Conservation (phyloP, 53 echinoderm and acorn worm species). For the Echinometra lucunter region DNA sequence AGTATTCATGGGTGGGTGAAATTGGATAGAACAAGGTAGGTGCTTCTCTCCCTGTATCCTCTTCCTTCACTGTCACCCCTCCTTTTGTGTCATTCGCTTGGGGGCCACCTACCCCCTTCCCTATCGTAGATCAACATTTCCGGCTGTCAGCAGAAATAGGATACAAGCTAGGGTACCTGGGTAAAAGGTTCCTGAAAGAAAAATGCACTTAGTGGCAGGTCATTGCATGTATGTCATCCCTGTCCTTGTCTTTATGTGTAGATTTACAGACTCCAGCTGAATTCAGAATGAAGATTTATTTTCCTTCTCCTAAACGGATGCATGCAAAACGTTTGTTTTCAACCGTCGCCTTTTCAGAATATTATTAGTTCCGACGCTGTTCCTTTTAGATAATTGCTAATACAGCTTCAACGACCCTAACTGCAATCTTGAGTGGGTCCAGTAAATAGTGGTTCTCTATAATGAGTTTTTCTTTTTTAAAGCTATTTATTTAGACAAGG, state of each 20-base stretch:
- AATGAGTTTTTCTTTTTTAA: background rate
- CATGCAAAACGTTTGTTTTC: background rate
- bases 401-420: constrained; percentile 30
- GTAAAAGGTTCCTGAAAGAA: background rate
- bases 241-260: background rate
- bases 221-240: background rate
- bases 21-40: too few relatives aligned
- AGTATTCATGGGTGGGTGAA: too few relatives aligned
- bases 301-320: background rate
- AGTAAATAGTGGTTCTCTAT: background rate
- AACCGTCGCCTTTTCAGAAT: background rate
- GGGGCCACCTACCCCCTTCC: too few relatives aligned
- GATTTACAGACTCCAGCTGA: background rate
- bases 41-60: too few relatives aligned
- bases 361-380: background rate
- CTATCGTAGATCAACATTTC: too few relatives aligned
- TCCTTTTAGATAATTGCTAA: background rate
- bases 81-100: too few relatives aligned
- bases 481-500: too few relatives aligned
- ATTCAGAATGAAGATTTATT: background rate
- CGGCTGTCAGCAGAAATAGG: background rate
- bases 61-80: too few relatives aligned
- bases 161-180: background rate
- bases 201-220: background rate
- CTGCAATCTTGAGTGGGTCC: background rate